These are phyloP conservation scores for Siniperca scherzeri DNA, from an alignment of 2,797 vertebrate genomes.

Conservation along the genomic window DNA sequence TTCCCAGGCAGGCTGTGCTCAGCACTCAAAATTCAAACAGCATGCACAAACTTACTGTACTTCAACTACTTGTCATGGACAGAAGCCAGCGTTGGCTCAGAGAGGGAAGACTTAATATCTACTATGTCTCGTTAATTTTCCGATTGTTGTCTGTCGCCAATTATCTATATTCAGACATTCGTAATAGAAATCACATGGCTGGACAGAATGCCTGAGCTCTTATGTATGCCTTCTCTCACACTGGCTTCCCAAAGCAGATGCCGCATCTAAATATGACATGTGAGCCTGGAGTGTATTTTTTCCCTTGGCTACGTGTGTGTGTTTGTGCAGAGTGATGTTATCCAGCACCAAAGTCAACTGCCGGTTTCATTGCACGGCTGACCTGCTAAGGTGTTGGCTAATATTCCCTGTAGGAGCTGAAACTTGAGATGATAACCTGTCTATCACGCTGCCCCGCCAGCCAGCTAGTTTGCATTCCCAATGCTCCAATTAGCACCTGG, in stretches of 20 bases:
- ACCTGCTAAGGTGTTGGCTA: conserved; percentile 67
- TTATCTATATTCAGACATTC: conserved; percentile 56
- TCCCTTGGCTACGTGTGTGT: conserved; percentile 29
- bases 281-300: conserved; percentile 39
- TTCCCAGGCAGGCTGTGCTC: conserved; percentile 66
- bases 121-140: conserved; percentile 53
- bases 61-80: conserved; percentile 47
- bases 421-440: conserved; percentile 78
- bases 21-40: conserved; percentile 55
- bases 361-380: conserved; percentile 63
- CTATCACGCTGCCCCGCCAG: conserved; percentile 45
- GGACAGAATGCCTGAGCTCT: conserved; percentile 37
- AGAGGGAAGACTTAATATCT: conserved; percentile 25
- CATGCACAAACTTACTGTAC: conserved; percentile 30
- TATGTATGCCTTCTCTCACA: conserved; percentile 27
- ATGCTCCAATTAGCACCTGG: conserved; percentile 81
- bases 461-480: conserved; percentile 64
- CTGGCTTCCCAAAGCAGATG: conserved; percentile 39
- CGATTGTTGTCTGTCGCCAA: conserved; percentile 51
- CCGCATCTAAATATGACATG: conserved; percentile 62
- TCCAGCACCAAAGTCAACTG: conserved; percentile 55
- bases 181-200: conserved; percentile 64
- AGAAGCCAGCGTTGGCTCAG: conserved; percentile 34
- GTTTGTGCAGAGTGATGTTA: conserved; percentile 61
- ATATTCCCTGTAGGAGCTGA: conserved; percentile 75